Base-by-base conservation (phyloP, 1,140 invertebrate genomes). In the Aricia agestis region DNA sequence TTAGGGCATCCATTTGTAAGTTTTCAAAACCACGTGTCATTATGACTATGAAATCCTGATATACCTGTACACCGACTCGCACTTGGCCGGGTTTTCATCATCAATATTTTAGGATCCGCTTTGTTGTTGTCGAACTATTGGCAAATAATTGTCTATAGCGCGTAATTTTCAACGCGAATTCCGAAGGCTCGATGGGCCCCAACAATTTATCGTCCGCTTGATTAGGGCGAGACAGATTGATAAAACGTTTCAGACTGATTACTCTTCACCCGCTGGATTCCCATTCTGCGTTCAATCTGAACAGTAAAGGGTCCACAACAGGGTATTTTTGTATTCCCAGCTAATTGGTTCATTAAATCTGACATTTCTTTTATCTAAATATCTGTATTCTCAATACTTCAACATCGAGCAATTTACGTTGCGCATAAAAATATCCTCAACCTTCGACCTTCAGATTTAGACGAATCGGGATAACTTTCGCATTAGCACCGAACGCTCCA, bases 231-330 rank as follows among this genome's bases (percentile, higher is more conserved):
- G 45, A 52, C 45, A 52, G 45, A 13, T 52, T 52, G 45, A 52
- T 52, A 52, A 52, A 52, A 52, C 45, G 45, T 52, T 52, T 52
- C 13, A 52, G 45, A 52, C 45, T 52, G 45, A 52, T 52, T 52
- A 52, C 45, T 15, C 10, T 15, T 13, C 9, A 52, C 11, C 45
- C 45, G 25, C 25, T 25, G 13, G 45, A n/a, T 52, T 52, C 11
- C 45, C 45, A 13, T 52, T 52, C 36, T 9, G 9, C 36, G 6
- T 36, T 52, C 3, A 52, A 52, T 52, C 45, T 13, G 45, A 52
- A 15, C 11, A 13, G 11, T 52, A 52, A 52, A 52, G 45, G 45
- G 11, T 13, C 45, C 45, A 11, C 25, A 52, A 52, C 45, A 13
- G 45, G 45, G 3, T 13, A 52, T 52, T 13, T 52, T 52, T 13